Conservation (phyloP, 2,888 invertebrate genomes). For the Itoplectis maculator region DNA sequence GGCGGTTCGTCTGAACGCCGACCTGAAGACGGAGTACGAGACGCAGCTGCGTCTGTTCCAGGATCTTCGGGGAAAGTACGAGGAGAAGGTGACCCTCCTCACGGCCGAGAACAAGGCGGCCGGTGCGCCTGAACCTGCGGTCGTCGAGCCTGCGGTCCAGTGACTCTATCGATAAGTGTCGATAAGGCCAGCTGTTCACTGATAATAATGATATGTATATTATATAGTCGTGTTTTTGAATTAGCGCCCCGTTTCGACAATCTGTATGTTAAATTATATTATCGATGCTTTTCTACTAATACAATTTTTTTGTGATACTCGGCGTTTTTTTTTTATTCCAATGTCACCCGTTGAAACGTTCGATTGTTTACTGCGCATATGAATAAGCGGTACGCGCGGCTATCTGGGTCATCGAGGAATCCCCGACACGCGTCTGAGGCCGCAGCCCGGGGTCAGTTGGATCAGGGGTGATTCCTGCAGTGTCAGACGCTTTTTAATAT, state of each 20-base stretch:
- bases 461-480: too few species aligned
- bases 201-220: too few species aligned
- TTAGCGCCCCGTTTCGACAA: conserved; percentile 8
- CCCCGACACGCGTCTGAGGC: neutral
- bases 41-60: conserved; percentile 91
- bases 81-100: conserved; percentile 87
- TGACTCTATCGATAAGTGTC: too few species aligned
- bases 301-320: conserved; percentile 16
- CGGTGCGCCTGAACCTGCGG: too few species aligned
- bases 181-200: too few species aligned
- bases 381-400: too few species aligned
- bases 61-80: conserved; percentile 89
- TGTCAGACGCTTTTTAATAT: too few species aligned
- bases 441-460: too few species aligned
- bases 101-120: conserved; percentile 85
- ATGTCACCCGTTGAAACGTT: neutral
- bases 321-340: neutral
- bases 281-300: conserved; percentile 30
- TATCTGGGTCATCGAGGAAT: neutral
- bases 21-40: conserved; percentile 91
- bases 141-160: conserved; percentile 18
- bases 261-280: conserved; percentile 17
- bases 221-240: conserved; percentile 11
- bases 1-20: conserved; percentile 90
- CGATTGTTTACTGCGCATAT: neutral